These are phyloP conservation scores for Cephalopachus bancanus DNA, from an alignment of 2,797 vertebrate species.

Conservation along the genomic window DNA sequence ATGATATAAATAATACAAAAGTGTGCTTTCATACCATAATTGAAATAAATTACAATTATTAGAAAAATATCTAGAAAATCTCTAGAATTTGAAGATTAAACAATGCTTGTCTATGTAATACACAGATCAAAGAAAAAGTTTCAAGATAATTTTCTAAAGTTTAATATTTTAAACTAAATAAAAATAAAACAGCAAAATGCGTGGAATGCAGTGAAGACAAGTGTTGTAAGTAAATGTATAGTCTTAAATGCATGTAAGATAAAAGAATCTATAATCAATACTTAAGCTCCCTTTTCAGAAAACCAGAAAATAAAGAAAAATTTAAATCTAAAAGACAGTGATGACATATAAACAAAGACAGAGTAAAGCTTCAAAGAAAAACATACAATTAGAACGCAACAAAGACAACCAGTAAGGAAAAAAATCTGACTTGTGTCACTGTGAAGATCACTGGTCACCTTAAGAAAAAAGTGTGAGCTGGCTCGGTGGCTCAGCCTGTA, in stretches of 20 bases:
- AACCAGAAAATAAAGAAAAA: background rate
- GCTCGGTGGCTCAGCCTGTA: too few species aligned
- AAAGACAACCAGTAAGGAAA: background rate
- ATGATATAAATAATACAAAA: background rate
- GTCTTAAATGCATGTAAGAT: background rate
- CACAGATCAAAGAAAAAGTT: background rate
- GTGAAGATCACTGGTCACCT: too few species aligned
- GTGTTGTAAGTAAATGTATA: background rate
- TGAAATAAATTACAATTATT: background rate
- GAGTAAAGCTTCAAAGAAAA: background rate
- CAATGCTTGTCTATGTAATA: background rate
- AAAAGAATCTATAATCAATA: background rate
- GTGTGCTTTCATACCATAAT: background rate
- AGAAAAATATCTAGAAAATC: background rate
- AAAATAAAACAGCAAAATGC: background rate
- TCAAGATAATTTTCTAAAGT: background rate
- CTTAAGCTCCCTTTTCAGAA: background rate
- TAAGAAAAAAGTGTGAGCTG: too few species aligned
- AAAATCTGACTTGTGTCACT: too few species aligned
- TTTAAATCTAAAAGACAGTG: background rate
- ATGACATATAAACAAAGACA: too few species aligned
- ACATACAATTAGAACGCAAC: background rate
- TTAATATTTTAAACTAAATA: background rate
- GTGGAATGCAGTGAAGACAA: background rate
- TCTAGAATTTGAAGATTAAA: background rate